Conservation (phyloP, 2,797 vertebrate genomes). For the Nannoperca australis region DNA sequence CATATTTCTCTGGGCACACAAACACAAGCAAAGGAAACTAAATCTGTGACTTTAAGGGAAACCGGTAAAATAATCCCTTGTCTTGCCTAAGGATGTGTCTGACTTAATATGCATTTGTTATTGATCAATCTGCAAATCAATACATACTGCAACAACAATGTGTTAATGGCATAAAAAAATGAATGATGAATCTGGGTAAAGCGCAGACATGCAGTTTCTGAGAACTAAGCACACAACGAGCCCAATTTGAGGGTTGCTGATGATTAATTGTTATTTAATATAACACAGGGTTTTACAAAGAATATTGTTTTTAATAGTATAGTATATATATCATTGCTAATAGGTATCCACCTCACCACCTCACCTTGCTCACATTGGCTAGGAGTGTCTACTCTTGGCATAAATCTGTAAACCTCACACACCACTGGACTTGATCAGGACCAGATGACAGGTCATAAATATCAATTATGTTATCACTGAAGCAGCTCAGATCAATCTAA, state of each 20-base stretch:
- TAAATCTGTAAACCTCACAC: constrained; percentile 29
- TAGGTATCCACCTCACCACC: neutral
- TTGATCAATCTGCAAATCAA: constrained; percentile 1
- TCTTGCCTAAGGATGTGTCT: neutral
- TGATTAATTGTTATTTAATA: constrained; percentile 3
- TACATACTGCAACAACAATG: neutral
- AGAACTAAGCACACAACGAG: neutral
- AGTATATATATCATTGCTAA: constrained; percentile 6
- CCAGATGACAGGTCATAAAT: constrained; percentile 49
- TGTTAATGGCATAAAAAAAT: neutral
- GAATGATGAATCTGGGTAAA: neutral
- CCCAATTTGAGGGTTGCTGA: neutral
- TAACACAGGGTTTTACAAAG: neutral
- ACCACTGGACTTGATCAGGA: constrained; percentile 21
- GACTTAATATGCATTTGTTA: neutral
- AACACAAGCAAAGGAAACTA: neutral
- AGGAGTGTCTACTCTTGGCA: constrained; percentile 3
- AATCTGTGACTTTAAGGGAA: neutral
- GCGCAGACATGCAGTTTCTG: neutral
- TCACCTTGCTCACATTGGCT: constrained; percentile 1
- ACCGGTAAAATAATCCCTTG: neutral
- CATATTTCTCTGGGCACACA: constrained; percentile 5
- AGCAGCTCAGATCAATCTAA: constrained; percentile 24
- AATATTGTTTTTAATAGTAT: neutral
- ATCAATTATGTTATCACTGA: constrained; percentile 49